A percentile compares a stretch with the other conserved stretches of the same genome.
Evolutionary conservation across 2,113 vertebrate species (phyloP).

Genomic region (Phaethornis superciliosus): DNA sequence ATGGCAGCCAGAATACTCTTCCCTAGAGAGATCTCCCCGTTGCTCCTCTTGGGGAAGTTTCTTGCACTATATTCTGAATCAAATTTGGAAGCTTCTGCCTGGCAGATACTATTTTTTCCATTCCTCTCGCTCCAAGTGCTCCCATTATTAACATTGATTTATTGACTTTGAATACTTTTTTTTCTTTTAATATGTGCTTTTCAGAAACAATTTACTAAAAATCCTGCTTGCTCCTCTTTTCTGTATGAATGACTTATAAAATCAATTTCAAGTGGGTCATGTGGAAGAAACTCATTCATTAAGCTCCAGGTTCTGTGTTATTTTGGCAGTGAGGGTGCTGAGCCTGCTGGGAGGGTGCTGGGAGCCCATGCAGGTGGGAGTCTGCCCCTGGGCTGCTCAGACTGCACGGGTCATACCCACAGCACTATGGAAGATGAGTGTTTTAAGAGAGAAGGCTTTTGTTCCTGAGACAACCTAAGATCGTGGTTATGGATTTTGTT

Average conservation of each 20-base stretch:
- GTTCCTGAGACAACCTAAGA: neutral
- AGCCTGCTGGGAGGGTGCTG: too few species aligned
- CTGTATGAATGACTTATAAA: neutral
- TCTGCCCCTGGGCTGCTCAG: neutral
- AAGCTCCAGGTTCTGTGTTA: neutral
- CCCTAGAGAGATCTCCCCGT: neutral
- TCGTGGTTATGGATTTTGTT: neutral
- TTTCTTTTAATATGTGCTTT: neutral
- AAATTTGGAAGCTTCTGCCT: neutral
- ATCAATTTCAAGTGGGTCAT: neutral
- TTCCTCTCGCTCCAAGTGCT: neutral
- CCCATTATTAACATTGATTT: neutral
- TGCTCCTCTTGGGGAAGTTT: neutral
- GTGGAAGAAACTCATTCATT: neutral
- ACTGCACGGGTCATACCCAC: fast-evolving
- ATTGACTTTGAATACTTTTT: neutral
- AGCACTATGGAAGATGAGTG: too few species aligned
- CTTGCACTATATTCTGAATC: neutral
- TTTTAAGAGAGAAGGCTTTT: neutral
- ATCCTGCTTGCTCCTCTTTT: neutral
- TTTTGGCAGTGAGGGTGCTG: neutral
- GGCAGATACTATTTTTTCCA: neutral
- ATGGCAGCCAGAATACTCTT: neutral
- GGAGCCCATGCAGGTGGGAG: neutral
- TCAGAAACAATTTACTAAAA: neutral